Evolutionary conservation across 2,888 invertebrate species (phyloP).

Genomic region (Eulithis prunata): DNA sequence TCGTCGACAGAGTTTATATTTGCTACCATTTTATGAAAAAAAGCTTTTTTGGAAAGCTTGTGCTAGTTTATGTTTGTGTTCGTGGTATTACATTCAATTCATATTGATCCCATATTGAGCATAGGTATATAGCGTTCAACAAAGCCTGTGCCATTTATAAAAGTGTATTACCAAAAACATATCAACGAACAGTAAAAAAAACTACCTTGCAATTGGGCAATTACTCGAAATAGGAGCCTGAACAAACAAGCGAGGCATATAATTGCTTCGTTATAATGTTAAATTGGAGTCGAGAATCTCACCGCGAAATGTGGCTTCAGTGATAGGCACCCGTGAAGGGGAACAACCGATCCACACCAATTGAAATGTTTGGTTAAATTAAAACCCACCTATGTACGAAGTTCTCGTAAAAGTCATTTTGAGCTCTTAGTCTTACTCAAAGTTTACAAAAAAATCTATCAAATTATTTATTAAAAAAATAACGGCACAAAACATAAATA

Average conservation of each 20-base stretch:
- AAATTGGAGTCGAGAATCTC: slow-evolving; percentile 37
- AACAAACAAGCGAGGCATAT: slow-evolving; percentile 37
- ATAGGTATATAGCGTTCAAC: too few species aligned
- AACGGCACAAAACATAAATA: too few species aligned
- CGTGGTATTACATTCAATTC: too few species aligned
- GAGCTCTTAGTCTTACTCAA: too few species aligned
- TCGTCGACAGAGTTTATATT: background rate
- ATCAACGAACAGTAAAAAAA: slow-evolving; percentile 14
- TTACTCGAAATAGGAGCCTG: slow-evolving; percentile 32
- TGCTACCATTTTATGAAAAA: background rate
- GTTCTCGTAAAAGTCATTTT: too few species aligned
- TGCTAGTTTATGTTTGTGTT: too few species aligned
- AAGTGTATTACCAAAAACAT: slow-evolving; percentile 1
- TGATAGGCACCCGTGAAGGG: slow-evolving; percentile 18
- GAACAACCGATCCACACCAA: slow-evolving; percentile 14
- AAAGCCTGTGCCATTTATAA: background rate
- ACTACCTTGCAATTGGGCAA: slow-evolving; percentile 27
- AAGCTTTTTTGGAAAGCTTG: too few species aligned
- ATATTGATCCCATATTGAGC: too few species aligned
- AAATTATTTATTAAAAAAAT: too few species aligned
- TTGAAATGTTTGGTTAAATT: slow-evolving; percentile 10
- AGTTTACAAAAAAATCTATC: too few species aligned
- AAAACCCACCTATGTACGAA: background rate
- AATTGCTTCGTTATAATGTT: slow-evolving; percentile 45
- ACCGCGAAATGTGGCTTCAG: slow-evolving; percentile 30